phyloP scores from a whole-genome alignment of 2,797 vertebrate genomes.

The Alca torda region DNA sequence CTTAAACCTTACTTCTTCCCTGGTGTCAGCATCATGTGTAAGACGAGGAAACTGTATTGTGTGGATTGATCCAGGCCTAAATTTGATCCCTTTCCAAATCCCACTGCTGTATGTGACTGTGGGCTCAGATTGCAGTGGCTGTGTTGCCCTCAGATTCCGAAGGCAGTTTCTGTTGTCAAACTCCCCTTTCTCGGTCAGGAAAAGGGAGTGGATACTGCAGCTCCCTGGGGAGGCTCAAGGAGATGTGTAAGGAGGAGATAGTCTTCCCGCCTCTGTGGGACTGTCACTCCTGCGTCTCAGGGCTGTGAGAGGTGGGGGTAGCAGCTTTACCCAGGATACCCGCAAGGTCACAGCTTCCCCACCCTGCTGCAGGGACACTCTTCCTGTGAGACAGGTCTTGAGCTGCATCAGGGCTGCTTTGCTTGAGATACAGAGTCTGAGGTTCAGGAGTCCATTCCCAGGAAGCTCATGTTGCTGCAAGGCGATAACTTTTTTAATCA shows the following conservation, averaged over 20 bases:
- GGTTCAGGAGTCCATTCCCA: background rate
- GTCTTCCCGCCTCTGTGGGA: background rate
- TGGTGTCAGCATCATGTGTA: background rate
- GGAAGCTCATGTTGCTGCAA: background rate
- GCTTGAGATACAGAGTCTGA: background rate
- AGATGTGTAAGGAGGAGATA: background rate
- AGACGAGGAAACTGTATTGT: background rate
- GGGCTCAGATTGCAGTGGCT: background rate
- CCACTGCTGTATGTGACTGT: fast-evolving
- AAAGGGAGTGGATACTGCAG: background rate
- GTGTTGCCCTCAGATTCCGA: background rate
- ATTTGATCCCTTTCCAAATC: background rate
- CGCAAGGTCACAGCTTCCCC: background rate
- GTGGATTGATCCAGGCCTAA: background rate
- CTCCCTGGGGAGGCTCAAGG: background rate
- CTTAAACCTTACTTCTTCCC: background rate
- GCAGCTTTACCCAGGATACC: background rate
- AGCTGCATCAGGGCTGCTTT: background rate
- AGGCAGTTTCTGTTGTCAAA: background rate
- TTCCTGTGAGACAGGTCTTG: background rate
- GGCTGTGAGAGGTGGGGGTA: background rate
- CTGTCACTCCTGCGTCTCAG: background rate
- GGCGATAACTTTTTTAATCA: background rate
- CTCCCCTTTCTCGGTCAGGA: background rate
- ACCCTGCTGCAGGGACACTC: background rate